Evolutionary conservation across 2,888 invertebrate species (phyloP), one percentile per base, ranked within the genome.

Genomic region (Rhyacophila evoluta): DNA sequence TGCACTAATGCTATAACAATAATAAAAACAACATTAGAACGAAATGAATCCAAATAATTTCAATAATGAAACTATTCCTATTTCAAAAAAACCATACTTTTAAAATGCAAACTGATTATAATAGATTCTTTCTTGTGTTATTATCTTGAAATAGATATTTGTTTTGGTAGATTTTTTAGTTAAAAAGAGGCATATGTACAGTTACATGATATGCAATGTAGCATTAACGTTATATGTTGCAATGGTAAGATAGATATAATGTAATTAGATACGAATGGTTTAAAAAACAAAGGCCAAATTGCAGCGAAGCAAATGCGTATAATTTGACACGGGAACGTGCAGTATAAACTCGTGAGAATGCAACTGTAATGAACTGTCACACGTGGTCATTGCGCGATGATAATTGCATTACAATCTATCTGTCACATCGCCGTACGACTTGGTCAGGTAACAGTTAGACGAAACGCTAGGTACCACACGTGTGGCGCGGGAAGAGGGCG

Each of bases 361-460:
- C 55, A 55, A 19, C 55, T 19, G 55, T 55, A 55, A 55, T 55
- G 55, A 55, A 25, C 25, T 55, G 55, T 55, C 55, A 55, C 25
- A 25, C 55, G 55, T 55, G 55, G 25, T 8, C 25, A 55, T 55
- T 19, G 25, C 15, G 55, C 55, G 19, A 25, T 55, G 55, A 55
- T 55, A 55, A 55, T 55, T 55, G 55, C 55, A 55, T 55, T 55
- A 19, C 25, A 8, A 55, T 55, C 55, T 55, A 55, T 55, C 55
- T 55, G 55, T 55, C 55, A 55, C 55, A 55, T n/a, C 55, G 25
- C 6, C 55, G 55, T 55, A 33, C 29, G 29, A 33, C 29, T 33
- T 33, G 29, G 55, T 55, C 55, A 12, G 55, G 19, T 55, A 55
- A 55, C 55, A 55, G 55, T 55, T 55, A 25, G 6, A 19, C 25